phyloP scores from a whole-genome alignment of 2,888 invertebrate species.

The Perizoma flavofasciatum region DNA sequence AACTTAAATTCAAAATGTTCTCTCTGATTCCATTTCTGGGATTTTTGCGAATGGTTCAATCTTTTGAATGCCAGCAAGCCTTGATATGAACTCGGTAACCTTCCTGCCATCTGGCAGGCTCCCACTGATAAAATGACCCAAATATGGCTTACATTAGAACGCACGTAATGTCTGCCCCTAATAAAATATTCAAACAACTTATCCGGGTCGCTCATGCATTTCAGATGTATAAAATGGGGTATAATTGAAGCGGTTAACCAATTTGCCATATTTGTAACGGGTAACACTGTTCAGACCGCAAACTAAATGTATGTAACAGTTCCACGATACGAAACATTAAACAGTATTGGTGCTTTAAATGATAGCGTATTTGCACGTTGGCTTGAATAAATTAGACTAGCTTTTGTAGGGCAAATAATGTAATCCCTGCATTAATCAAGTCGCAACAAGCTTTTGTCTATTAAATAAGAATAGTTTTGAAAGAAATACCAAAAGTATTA shows the following conservation, averaged over 20 bases:
- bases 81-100: too few relatives aligned
- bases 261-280: conserved; percentile 38
- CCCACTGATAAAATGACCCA: conserved; percentile 12
- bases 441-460: too few relatives aligned
- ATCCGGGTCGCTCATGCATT: conserved; percentile 36
- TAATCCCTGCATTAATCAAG: background rate
- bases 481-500: too few relatives aligned
- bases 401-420: conserved; percentile 8
- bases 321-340: conserved; percentile 27
- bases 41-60: too few relatives aligned
- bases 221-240: conserved; percentile 38
- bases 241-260: conserved; percentile 44
- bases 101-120: conserved; percentile 4
- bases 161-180: conserved; percentile 28
- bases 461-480: too few relatives aligned
- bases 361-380: conserved; percentile 22
- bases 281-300: conserved; percentile 35
- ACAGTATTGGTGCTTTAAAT: conserved; percentile 26
- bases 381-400: conserved; percentile 18
- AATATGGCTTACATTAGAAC: conserved; percentile 16
- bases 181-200: conserved; percentile 41
- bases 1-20: too few relatives aligned
- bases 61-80: too few relatives aligned
- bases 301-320: conserved; percentile 33
- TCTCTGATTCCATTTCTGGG: too few relatives aligned